Conservation (phyloP, 2,888 invertebrate genomes). For the Drosophila buzzatii region DNA sequence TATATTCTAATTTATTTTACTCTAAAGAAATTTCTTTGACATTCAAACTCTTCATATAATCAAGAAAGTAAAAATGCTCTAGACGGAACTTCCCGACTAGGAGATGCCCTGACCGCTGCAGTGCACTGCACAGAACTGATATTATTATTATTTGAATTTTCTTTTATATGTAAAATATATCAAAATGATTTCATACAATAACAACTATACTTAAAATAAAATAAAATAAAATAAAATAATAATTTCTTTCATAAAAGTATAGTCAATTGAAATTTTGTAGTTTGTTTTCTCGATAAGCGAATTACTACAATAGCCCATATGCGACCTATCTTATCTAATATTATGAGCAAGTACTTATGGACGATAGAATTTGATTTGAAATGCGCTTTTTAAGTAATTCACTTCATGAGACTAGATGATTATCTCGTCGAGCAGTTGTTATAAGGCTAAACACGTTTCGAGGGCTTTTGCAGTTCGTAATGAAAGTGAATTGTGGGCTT, state of each 20-base stretch:
- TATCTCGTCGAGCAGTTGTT: background rate
- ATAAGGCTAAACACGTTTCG: background rate
- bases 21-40: too few species aligned
- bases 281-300: background rate
- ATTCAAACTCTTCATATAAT: too few species aligned
- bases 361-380: background rate
- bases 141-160: too few species aligned
- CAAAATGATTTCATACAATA: too few species aligned
- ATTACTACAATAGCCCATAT: background rate
- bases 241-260: background rate
- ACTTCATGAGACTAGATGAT: background rate
- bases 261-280: background rate
- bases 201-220: too few species aligned
- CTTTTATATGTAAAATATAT: too few species aligned
- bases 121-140: too few species aligned
- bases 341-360: background rate
- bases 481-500: conserved; percentile 65
- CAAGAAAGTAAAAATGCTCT: too few species aligned
- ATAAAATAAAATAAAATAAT: too few species aligned
- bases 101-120: too few species aligned
- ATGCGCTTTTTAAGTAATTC: background rate
- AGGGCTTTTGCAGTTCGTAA: conserved; percentile 14
- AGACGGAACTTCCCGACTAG: too few species aligned
- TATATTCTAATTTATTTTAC: too few species aligned
- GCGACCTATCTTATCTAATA: background rate